Percentiles rank a stretch among this genome's conserved stretches.
These are phyloP conservation scores for Hydroisotoma schaefferi DNA, from an alignment of 2,888 invertebrate species.

Conservation along the genomic window DNA sequence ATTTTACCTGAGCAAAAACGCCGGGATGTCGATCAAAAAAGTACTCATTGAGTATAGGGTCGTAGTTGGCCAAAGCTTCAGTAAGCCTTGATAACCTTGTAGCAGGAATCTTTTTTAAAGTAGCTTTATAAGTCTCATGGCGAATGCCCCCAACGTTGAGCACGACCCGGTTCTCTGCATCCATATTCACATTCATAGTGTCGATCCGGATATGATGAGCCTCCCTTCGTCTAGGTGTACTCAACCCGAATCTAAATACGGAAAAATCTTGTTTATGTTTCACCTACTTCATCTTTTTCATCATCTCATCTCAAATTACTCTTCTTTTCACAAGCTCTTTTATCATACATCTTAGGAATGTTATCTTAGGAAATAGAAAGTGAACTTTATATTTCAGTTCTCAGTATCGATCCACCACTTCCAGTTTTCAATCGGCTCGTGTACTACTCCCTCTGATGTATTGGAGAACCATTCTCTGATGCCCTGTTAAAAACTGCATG, in stretches of 20 bases:
- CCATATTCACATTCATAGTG: conserved; percentile 87
- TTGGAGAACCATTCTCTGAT: too few relatives aligned
- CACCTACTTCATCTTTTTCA: neutral
- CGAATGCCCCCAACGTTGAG: conserved; percentile 92
- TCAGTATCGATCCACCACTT: too few relatives aligned
- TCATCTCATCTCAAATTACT: neutral
- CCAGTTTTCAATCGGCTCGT: too few relatives aligned
- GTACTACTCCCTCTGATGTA: too few relatives aligned
- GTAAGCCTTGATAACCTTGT: conserved; percentile 89
- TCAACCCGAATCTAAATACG: conserved; percentile 28
- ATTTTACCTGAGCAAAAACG: conserved; percentile 82
- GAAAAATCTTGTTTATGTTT: conserved; percentile 11
- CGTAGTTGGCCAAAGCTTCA: conserved; percentile 97
- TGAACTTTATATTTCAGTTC: too few relatives aligned
- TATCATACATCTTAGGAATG: too few relatives aligned
- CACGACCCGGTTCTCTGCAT: conserved; percentile 97
- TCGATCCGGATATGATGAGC: conserved; percentile 5
- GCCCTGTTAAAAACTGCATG: too few relatives aligned
- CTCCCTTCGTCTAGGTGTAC: conserved; percentile 3
- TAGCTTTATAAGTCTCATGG: conserved; percentile 94
- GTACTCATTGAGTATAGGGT: conserved; percentile 98
- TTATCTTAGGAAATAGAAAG: too few relatives aligned
- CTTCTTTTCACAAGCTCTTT: too few relatives aligned
- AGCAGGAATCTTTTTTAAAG: conserved; percentile 94
- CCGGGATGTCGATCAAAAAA: conserved; percentile 98